Evolutionary conservation across 2,888 invertebrate species (phyloP), one percentile per base, ranked within the genome.

Genomic region (Oxyteleia sp.): DNA sequence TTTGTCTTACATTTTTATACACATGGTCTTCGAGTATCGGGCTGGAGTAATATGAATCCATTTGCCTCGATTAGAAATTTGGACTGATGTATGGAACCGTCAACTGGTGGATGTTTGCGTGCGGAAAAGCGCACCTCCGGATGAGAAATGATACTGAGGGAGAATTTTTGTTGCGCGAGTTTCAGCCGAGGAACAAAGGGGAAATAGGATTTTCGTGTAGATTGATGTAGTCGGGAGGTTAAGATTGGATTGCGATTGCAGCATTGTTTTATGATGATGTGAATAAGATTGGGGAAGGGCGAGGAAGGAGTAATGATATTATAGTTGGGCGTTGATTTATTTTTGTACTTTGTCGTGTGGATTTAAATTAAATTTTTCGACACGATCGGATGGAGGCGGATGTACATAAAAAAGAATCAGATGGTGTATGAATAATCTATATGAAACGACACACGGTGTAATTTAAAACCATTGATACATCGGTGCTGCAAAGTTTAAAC

Each of bases 61-160:
- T 76, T 76, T 66, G 59, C 23, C 75, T 45, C 57, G 75, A 76
- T 76, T 76, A 76, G 75, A 66, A 64, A 76, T 55, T 76, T 38
- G 20, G 41, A 18, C 47, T 59, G 66, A 76, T 76, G 66, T 55
- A 76, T 66, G 49, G 51, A 47, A 38, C 55, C 41, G 64, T 64
- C 45, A 26, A 35, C 4, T 35, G 55, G 35, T 38, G 38, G 18
- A 35, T 59, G 38, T 74, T 64, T 75, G 45, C 32, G 47, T 15
- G 35, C 45, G 38, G 45, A 74, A 72, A 72, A 59, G n/a, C 55
- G 15, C 43, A 41, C 41, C 57, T 4, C 11, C n/a, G 23, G 13
- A 20, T 53, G 35, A 63, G 64, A 55, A 61, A 74, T 64, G 64
- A 64, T 55, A 47, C 38, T 55, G 16, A 47, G 35, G 45, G 26